These are phyloP conservation scores for Indicator maculatus DNA, from an alignment of 2,113 vertebrate species.

Conservation along the genomic window DNA sequence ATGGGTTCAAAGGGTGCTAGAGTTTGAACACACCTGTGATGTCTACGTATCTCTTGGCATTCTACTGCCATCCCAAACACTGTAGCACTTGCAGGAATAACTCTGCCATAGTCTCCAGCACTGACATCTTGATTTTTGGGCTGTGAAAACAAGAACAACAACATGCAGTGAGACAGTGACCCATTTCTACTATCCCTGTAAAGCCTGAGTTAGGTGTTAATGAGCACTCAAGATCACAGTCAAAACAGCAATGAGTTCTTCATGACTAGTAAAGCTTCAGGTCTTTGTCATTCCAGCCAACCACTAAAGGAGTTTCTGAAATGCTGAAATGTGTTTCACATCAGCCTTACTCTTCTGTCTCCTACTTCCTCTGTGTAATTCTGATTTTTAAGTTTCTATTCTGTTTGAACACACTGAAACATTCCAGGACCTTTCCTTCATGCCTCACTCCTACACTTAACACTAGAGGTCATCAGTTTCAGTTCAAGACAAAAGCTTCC, in stretches of 20 bases:
- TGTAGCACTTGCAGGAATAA: constrained; percentile 91
- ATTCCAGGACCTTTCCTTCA: background rate
- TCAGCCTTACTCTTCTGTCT: background rate
- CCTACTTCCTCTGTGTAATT: background rate
- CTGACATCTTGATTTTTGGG: constrained; percentile 56
- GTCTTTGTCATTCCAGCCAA: background rate
- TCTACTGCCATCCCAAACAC: constrained; percentile 92
- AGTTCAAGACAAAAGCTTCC: background rate
- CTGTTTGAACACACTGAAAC: background rate
- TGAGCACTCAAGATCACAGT: background rate
- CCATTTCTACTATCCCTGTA: background rate
- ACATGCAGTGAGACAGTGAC: background rate
- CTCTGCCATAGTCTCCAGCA: constrained; percentile 82
- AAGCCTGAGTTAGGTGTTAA: background rate
- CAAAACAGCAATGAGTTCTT: background rate
- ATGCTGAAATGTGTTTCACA: background rate
- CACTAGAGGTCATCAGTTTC: constrained; percentile 41
- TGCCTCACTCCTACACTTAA: background rate
- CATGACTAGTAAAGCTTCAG: background rate
- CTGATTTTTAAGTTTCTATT: background rate
- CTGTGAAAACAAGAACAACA: constrained; percentile 61
- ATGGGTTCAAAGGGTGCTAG: background rate
- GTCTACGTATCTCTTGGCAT: constrained; percentile 90
- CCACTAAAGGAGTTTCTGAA: background rate
- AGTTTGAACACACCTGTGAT: constrained; percentile 85